phyloP scores from a whole-genome alignment of 2,113 vertebrate species.

The Actenoides hombroni region DNA sequence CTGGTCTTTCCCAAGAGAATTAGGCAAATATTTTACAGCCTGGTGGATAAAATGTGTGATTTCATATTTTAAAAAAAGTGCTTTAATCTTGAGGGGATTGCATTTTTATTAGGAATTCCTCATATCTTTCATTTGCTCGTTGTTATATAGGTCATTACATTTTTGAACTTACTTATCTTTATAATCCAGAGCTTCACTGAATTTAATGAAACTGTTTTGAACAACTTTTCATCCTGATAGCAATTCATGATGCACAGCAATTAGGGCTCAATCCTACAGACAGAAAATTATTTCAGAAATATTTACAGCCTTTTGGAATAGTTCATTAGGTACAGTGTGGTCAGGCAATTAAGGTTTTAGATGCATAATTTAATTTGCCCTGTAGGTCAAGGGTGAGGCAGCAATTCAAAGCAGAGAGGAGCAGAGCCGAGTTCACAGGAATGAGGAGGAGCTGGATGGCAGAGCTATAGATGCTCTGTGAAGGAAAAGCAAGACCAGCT shows the following conservation, averaged over 20 bases:
- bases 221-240: background rate
- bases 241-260: background rate
- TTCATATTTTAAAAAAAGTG: background rate
- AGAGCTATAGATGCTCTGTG: background rate
- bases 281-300: background rate
- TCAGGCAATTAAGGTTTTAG: background rate
- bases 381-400: background rate
- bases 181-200: background rate
- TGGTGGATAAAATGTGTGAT: background rate
- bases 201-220: constrained; percentile 57
- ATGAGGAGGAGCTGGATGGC: fast-evolving
- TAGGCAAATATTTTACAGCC: background rate
- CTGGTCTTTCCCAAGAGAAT: background rate
- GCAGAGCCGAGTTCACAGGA: background rate
- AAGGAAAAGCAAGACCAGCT: background rate
- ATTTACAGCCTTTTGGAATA: background rate
- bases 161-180: constrained; percentile 63
- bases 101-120: constrained; percentile 29
- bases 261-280: background rate
- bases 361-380: background rate
- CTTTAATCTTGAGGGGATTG: constrained; percentile 11
- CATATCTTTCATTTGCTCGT: background rate
- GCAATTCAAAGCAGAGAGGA: background rate
- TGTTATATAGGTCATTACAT: background rate
- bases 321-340: background rate